Conservation (phyloP, 2,113 vertebrate genomes). For the Megaceryle torquata region DNA sequence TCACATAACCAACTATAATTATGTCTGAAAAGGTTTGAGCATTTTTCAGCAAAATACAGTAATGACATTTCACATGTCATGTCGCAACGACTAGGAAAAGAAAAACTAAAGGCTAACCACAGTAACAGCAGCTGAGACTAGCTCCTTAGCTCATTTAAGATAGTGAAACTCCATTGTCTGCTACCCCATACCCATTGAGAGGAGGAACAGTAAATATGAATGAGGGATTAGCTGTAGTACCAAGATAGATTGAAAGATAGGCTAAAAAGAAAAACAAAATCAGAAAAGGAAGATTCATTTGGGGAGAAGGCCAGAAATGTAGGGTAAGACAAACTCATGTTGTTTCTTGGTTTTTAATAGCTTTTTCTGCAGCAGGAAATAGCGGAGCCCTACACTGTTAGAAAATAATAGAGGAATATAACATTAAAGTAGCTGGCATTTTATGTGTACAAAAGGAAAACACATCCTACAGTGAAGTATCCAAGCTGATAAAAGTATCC, state of each 20-base stretch:
- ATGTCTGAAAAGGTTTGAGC: neutral
- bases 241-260: neutral
- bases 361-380: neutral
- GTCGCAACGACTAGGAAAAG: accelerated
- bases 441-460: neutral
- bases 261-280: neutral
- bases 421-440: neutral
- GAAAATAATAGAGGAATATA: neutral
- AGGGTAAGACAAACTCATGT: neutral
- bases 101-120: neutral
- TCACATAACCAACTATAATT: neutral
- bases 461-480: neutral
- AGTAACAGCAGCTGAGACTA: neutral
- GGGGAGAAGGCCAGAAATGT: neutral
- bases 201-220: neutral
- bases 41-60: neutral
- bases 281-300: neutral
- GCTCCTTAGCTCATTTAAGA: neutral
- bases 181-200: neutral
- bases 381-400: neutral
- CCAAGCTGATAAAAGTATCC: neutral
- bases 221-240: neutral
- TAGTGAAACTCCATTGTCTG: neutral
- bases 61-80: neutral
- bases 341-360: constrained; percentile 1